Conservation (phyloP, 2,888 invertebrate genomes). For the Formica aserva region DNA sequence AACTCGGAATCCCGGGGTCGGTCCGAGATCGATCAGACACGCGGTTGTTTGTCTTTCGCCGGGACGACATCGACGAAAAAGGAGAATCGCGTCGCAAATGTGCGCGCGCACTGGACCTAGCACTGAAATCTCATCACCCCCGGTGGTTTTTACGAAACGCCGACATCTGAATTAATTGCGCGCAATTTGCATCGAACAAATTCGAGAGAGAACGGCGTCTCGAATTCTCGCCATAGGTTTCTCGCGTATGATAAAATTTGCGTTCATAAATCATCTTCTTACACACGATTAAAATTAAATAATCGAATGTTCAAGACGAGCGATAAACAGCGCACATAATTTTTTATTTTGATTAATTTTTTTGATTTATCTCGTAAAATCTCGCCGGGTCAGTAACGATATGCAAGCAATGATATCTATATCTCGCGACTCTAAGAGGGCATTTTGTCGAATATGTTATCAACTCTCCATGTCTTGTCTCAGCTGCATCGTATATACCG, state of each 20-base stretch:
- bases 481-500: background rate
- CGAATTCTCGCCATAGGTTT: constrained; percentile 4
- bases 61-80: constrained; percentile 21
- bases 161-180: constrained; percentile 31
- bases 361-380: constrained; percentile 59
- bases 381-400: constrained; percentile 26
- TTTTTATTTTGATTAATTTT: constrained; percentile 6
- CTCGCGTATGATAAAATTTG: background rate
- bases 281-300: background rate
- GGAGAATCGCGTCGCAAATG: background rate
- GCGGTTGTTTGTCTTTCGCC: constrained; percentile 50
- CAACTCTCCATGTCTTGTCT: constrained; percentile 16
- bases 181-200: constrained; percentile 12
- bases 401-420: constrained; percentile 13
- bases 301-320: background rate
- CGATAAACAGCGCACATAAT: background rate
- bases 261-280: background rate
- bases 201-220: background rate
- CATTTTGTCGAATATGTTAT: constrained; percentile 35
- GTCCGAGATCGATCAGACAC: constrained; percentile 60
- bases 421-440: constrained; percentile 53
- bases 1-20: constrained; percentile 75
- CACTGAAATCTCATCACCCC: constrained; percentile 21
- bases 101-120: background rate
- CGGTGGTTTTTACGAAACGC: constrained; percentile 22